Evolutionary conservation across 2,113 vertebrate genomes (phyloP).

Genomic region (Xiphophorus maculatus): DNA sequence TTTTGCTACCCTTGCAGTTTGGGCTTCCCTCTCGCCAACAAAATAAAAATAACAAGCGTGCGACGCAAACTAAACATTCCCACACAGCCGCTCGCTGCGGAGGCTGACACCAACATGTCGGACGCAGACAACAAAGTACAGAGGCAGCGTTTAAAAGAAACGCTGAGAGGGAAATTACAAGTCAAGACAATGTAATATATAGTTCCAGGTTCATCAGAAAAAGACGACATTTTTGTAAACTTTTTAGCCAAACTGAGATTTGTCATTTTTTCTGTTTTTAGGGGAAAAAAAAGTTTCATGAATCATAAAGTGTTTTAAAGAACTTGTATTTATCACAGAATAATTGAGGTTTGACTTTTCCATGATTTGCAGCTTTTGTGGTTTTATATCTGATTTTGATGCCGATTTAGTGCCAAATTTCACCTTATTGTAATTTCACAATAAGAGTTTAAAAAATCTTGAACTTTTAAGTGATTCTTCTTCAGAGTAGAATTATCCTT

Average conservation of each 20-base stretch:
- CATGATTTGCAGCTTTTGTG: not conserved
- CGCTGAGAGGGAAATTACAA: constrained; percentile 1
- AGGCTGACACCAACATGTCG: constrained; percentile 83
- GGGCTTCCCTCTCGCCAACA: constrained; percentile 62
- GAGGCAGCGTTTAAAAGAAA: constrained; percentile 80
- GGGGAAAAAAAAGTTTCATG: too few species aligned
- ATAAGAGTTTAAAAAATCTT: not conserved
- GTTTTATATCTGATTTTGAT: not conserved
- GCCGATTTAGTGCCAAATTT: not conserved
- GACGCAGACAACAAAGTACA: constrained; percentile 82
- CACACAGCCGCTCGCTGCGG: constrained; percentile 87
- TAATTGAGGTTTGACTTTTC: not conserved
- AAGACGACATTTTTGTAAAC: not conserved
- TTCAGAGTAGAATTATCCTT: not conserved
- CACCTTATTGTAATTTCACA: not conserved
- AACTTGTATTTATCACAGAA: not conserved
- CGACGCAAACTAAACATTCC: constrained; percentile 98
- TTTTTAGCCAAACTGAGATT: not conserved
- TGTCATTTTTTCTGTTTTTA: too few species aligned
- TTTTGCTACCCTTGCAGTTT: constrained; percentile 73
- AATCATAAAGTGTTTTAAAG: not conserved
- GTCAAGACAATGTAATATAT: not conserved
- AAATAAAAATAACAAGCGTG: constrained; percentile 95
- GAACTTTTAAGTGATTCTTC: not conserved
- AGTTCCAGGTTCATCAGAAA: not conserved